Base-by-base conservation (phyloP, 2,888 invertebrate genomes). In the Autographa pulchrina region DNA sequence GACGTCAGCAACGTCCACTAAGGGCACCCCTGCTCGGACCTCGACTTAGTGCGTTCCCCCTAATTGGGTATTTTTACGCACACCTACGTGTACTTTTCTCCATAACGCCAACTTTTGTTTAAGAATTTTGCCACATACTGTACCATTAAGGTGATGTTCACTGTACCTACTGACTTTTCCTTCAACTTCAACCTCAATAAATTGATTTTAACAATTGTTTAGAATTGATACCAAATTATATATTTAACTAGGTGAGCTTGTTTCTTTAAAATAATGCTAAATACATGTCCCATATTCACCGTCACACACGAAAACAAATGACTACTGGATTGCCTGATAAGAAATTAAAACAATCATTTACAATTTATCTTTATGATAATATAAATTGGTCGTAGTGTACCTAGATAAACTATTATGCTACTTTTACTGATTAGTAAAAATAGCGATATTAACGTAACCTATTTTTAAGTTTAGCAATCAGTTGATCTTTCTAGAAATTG, bases 281-380 rank as follows among this genome's bases (percentile, higher is more conserved):
- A 60, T n/a, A 61, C 54, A 11, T 64, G 68, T 59, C 65, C 73
- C 20, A 64, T 43, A 58, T 72, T 52, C 48, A 62, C 20, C 62
- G 58, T 18, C 31, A 65, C 62, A 16, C 65, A 31, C 62, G 80
- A 68, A 61, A 68, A 68, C 41, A 81, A 65, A 65, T 41, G 18
- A 48, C n/a, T 60, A 25, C 38, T 64, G 31, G 38, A 54, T 20
- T 41, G 32, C 52, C 48, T 69, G 82, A 80, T 80, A 82, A 79
- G 25, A 41, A 60, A 25, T 1, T 67, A 43, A 82, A 75, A 73
- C 63, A 71, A 79, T 72, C 0, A 58, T 41, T 77, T 63, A 18
- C 54, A 20, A 64, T 61, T 68, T 72, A 80, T 77, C 73, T 72
- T 54, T 31, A 63, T 67, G 59, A 77, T 80, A 77, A 77, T 62